Percentiles rank a stretch among this genome's conserved stretches.
phyloP scores from a whole-genome alignment of 2,888 invertebrate species.

The Heteromyza rotundicornis region DNA sequence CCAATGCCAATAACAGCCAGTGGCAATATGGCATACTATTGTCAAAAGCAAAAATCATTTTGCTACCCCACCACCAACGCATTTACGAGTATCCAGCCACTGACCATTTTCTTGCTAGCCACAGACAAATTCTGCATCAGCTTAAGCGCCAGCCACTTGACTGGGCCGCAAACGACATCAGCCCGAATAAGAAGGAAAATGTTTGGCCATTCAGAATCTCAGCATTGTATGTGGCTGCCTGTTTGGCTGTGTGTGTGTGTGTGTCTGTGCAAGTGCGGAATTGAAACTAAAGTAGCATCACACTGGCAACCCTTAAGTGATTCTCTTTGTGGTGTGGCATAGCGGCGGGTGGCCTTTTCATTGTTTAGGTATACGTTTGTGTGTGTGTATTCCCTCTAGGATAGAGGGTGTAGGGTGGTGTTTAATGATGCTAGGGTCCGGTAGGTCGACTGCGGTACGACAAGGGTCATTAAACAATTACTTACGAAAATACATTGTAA shows the following conservation, averaged over 20 bases:
- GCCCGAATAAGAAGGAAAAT: too few relatives aligned
- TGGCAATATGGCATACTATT: slow-evolving; percentile 21
- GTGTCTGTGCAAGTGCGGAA: too few relatives aligned
- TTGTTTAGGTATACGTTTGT: neutral
- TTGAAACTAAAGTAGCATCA: slow-evolving; percentile 46
- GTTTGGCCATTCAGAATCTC: too few relatives aligned
- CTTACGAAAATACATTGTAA: slow-evolving; percentile 10
- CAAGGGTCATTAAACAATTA: slow-evolving; percentile 28
- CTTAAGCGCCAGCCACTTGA: too few relatives aligned
- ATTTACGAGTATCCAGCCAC: too few relatives aligned
- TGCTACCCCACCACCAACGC: slow-evolving; percentile 7
- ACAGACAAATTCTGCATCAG: too few relatives aligned
- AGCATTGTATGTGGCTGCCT: too few relatives aligned
- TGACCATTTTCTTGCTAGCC: neutral
- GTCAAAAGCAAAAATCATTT: slow-evolving; percentile 31
- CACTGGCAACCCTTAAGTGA: slow-evolving; percentile 18
- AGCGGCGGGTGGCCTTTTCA: neutral
- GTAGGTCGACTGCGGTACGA: slow-evolving; percentile 3
- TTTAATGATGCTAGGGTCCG: too few relatives aligned
- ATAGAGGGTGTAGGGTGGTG: too few relatives aligned
- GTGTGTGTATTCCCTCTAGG: too few relatives aligned
- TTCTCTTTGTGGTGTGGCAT: slow-evolving; percentile 10
- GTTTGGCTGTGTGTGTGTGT: too few relatives aligned
- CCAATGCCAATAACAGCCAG: neutral
- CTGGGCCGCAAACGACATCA: too few relatives aligned